These are phyloP conservation scores for Drosophila cyrtoloma DNA, from an alignment of 2,888 invertebrate genomes.

Conservation along the genomic window DNA sequence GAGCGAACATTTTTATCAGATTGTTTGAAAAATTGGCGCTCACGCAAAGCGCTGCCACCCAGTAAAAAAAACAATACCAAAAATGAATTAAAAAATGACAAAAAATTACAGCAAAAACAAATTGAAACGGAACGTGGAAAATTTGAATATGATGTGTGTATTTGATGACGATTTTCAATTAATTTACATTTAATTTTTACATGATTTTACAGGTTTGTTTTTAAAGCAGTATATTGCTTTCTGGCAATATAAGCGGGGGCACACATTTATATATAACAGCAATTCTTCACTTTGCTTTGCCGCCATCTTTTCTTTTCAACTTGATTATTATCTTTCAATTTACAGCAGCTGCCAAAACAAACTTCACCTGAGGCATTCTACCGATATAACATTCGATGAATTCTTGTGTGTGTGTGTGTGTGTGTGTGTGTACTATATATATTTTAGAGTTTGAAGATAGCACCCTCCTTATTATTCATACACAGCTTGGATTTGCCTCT, in stretches of 20 bases:
- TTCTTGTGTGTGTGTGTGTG: slow-evolving; percentile 22
- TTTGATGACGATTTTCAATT: neutral
- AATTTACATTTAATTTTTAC: neutral
- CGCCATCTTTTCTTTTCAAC: slow-evolving; percentile 41
- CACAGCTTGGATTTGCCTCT: slow-evolving; percentile 42
- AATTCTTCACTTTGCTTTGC: slow-evolving; percentile 21
- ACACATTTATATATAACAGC: slow-evolving; percentile 9
- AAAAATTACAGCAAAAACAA: neutral
- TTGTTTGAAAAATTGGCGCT: slow-evolving; percentile 2
- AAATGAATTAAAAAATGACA: slow-evolving; percentile 23
- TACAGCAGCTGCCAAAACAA: slow-evolving; percentile 73
- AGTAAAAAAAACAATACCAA: neutral
- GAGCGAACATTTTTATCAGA: neutral
- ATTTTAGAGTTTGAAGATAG: slow-evolving; percentile 46
- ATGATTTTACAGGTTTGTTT: neutral
- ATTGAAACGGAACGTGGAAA: neutral
- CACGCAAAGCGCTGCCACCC: slow-evolving; percentile 17
- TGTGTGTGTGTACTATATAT: slow-evolving; percentile 23
- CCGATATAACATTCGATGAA: slow-evolving; percentile 46
- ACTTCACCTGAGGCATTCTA: slow-evolving; percentile 48
- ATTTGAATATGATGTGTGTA: slow-evolving; percentile 4
- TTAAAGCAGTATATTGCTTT: neutral
- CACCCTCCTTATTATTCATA: slow-evolving; percentile 59
- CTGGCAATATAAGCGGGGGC: neutral
- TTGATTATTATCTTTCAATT: slow-evolving; percentile 76